Base-by-base conservation (phyloP, 2,888 invertebrate genomes). In the Tipula confusa region DNA sequence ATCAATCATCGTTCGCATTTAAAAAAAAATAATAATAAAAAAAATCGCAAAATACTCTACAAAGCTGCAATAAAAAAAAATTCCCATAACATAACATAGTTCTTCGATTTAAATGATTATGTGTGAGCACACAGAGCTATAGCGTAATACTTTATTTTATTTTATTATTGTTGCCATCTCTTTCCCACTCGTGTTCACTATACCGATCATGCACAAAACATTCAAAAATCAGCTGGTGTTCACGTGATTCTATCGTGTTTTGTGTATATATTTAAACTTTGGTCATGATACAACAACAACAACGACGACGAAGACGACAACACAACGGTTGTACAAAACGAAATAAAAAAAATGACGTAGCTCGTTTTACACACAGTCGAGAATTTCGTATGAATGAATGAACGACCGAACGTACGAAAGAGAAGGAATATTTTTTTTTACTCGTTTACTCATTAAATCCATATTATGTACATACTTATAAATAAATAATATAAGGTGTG, bases 241-340 rank as follows among this genome's bases (percentile, higher is more conserved):
- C 96, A 96, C 95, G 96, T 96, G 96, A 95, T 83, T 43, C 43
- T 24, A 38, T 38, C 28, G 38, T 82, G n/a, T n/a, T n/a, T n/a
- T n/a, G 38, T 28, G n/a, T 38, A 24, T 33, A 38, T 18, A 28
- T 38, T 83, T 18, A 82, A 82, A 36, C 82, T 82, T 82, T 82
- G 82, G 11, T 80, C 80, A 7, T 80, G 80, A 13, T 80, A 64
- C 64, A 64, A 64, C 64, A 64, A 64, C 24, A 64, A 43, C 43
- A 43, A 43, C 6, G 5, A n/a, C n/a, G n/a, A n/a, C n/a, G n/a
- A n/a, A n/a, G n/a, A n/a, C n/a, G n/a, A n/a, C n/a, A n/a, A n/a
- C n/a, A n/a, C n/a, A n/a, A n/a, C n/a, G n/a, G n/a, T n/a, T n/a
- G 36, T 36, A 36, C 9, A 36, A 43, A 43, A 24, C 33, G 24